Base-by-base conservation (phyloP, 2,797 vertebrate species). In the Calcarius lapponicus region DNA sequence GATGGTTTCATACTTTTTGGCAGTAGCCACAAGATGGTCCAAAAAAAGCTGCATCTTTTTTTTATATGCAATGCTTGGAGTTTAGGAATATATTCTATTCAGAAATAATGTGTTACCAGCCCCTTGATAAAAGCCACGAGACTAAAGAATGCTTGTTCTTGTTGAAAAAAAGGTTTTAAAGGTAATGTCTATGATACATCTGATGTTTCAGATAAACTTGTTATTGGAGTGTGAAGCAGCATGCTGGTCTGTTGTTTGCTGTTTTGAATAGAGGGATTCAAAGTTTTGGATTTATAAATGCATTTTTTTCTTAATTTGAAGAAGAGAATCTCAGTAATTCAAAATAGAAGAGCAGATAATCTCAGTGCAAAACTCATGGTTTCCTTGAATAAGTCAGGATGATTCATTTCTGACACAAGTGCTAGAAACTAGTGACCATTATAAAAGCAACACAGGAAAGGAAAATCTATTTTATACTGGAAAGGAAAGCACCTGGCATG, bases 41-140 rank as follows among this genome's bases (percentile, higher is more conserved):
- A 82, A 76, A 93, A 92, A 94, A 92, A 50, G 28, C 67, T 65
- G n/a, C 20, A 42, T 78, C 85, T 80, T 87, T 91, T 82, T 91
- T 64, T 86, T 73, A 36, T 38, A 70, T 25, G 31, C 18, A 47
- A 40, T 86, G 36, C 86, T 90, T 95, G 60, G 72, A 72, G 43
- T 95, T 88, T 2, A 48, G 56, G 36, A 86, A 82, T 79, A 66
- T 18, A n/a, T 87, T 96, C 57, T 92, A 45, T 88, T 93, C 1
- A 5, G 64, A 83, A 96, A 88, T 65, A 93, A 80, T 67, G 32
- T 66, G 48, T 89, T 94, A 73, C 67, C 66, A 67, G 60, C 48
- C 72, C 60, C 65, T 90, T 85, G 81, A 92, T 56, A 81, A 91
- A 72, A 95, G 42, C 84, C 60, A 60, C 53, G 54, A 88, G 75